Evolutionary conservation across 1,140 invertebrate genomes (phyloP), one percentile per base, ranked within the genome.

Genomic region (Platyscapa corneri): DNA sequence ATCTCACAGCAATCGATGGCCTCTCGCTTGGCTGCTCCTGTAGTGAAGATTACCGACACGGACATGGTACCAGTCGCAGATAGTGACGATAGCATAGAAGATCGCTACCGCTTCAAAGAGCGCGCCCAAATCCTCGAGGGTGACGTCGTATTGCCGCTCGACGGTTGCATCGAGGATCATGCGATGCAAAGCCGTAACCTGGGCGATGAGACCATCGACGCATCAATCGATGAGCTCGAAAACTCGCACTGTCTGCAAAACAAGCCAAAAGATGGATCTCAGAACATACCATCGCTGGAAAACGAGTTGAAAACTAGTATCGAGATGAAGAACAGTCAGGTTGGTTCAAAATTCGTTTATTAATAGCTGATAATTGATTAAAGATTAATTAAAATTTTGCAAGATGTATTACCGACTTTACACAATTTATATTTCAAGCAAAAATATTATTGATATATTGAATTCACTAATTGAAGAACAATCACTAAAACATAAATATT

Each of bases 311-410:
- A 32, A 8, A n/a, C 39, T 12, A 95, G 95, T 88, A 95, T 94
- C 90, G 95, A 96, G 91, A 91, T 96, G 82, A 95, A 95, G 87
- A 95, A 95, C 64, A 96, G 95, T 90, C 95, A 96, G 93, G 92
- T 93, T 53, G 86, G 74, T 83, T 76, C 5, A 78, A 60, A 27
- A 60, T 60, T 2, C 27, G 14, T 14, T 53, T 53, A 18, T 46
- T n/a, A n/a, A n/a, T n/a, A n/a, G n/a, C n/a, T n/a, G n/a, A n/a
- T n/a, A n/a, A n/a, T n/a, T n/a, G n/a, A n/a, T n/a, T n/a, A n/a
- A n/a, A n/a, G n/a, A n/a, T n/a, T n/a, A n/a, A n/a, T n/a, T n/a
- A n/a, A n/a, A n/a, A n/a, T n/a, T n/a, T n/a, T n/a, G n/a, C n/a
- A n/a, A n/a, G n/a, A n/a, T n/a, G n/a, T n/a, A 46, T 46, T 46